These are phyloP conservation scores for Tetragonula clypearis DNA, from an alignment of 1,140 invertebrate species.

Conservation along the genomic window DNA sequence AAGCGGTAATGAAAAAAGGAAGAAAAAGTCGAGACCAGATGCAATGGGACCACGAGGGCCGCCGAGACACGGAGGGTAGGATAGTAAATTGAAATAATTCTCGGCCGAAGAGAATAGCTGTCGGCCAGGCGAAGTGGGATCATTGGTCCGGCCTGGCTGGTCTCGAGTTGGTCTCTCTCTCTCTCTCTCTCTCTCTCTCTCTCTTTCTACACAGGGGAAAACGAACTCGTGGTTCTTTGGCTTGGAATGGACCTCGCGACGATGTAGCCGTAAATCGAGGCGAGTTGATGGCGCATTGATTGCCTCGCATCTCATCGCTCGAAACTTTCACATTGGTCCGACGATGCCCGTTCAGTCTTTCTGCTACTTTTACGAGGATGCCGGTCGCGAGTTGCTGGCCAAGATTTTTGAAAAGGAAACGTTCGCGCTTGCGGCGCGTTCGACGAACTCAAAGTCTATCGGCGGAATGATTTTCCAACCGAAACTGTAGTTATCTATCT, in stretches of 20 bases:
- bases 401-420: not conserved
- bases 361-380: slow-evolving; percentile 54
- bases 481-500: too few relatives aligned
- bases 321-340: slow-evolving; percentile 46
- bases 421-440: too few relatives aligned
- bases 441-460: too few relatives aligned
- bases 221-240: slow-evolving; percentile 56
- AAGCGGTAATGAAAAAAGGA: slow-evolving; percentile 11
- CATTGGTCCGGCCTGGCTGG: slow-evolving; percentile 58
- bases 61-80: slow-evolving; percentile 53
- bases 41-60: not conserved
- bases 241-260: slow-evolving; percentile 70
- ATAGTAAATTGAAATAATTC: slow-evolving; percentile 81
- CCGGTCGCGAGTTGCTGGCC: not conserved
- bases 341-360: slow-evolving; percentile 55
- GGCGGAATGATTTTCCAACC: too few relatives aligned
- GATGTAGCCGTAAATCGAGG: slow-evolving; percentile 80
- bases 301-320: slow-evolving; percentile 78
- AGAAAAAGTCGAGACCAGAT: not conserved
- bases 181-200: slow-evolving; percentile 18
- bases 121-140: slow-evolving; percentile 68
- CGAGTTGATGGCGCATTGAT: slow-evolving; percentile 81
- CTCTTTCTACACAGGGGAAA: slow-evolving; percentile 36
- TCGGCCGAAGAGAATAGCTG: slow-evolving; percentile 75
- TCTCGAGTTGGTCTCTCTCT: slow-evolving; percentile 47